phyloP scores from a whole-genome alignment of 2,113 vertebrate genomes.

The Coracopsis vasa region DNA sequence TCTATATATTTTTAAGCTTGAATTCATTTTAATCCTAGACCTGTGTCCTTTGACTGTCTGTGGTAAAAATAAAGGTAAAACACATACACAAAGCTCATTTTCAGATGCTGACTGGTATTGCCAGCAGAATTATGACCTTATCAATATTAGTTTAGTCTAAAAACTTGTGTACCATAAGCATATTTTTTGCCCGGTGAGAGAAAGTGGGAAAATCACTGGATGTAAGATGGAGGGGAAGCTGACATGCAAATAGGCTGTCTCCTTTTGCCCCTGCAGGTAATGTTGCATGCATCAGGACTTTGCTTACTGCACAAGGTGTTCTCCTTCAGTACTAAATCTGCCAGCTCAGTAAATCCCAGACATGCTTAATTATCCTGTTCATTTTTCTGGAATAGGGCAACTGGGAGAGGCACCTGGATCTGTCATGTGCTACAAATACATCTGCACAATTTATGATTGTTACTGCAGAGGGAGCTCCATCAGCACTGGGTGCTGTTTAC shows the following conservation, averaged over 20 bases:
- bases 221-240: background rate
- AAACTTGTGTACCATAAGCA: background rate
- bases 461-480: background rate
- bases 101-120: background rate
- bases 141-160: background rate
- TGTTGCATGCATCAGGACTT: background rate
- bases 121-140: background rate
- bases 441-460: conserved; percentile 34
- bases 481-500: background rate
- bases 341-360: conserved; percentile 72
- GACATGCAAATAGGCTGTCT: background rate
- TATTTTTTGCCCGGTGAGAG: background rate
- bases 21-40: background rate
- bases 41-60: background rate
- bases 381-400: conserved; percentile 40
- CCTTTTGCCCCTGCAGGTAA: background rate
- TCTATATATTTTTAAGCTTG: background rate
- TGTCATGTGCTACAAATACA: conserved; percentile 9
- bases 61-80: background rate
- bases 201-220: background rate
- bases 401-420: conserved; percentile 44
- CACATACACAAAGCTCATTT: background rate
- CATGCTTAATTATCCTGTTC: conserved; percentile 69
- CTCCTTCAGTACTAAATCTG: conserved; percentile 51
- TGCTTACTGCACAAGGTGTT: background rate